Conservation (phyloP, 1,140 invertebrate species). For the Coelopa frigida region DNA sequence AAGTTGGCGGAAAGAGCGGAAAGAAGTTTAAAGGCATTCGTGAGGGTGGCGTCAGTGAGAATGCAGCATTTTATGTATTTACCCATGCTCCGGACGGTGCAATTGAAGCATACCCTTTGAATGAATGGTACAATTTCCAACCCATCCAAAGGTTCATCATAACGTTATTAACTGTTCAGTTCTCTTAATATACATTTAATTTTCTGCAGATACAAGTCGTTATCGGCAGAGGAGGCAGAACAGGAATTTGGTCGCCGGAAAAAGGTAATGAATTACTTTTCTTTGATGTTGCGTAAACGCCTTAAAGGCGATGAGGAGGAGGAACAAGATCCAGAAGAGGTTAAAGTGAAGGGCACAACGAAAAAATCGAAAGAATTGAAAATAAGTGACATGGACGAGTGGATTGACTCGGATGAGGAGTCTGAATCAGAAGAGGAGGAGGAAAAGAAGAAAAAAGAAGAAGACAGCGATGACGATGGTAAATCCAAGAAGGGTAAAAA, state of each 20-base stretch:
- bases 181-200: conserved; percentile 11
- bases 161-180: background rate
- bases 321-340: conserved; percentile 62
- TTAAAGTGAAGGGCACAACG: conserved; percentile 32
- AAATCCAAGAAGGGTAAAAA: conserved; percentile 56
- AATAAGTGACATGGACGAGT: conserved; percentile 91
- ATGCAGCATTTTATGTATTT: conserved; percentile 94
- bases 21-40: conserved; percentile 89
- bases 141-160: conserved; percentile 57
- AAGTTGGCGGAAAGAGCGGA: conserved; percentile 80
- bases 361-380: conserved; percentile 64
- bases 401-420: conserved; percentile 78
- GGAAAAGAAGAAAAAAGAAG: conserved; percentile 57
- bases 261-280: conserved; percentile 92
- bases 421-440: conserved; percentile 54
- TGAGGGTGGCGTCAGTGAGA: conserved; percentile 90
- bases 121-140: conserved; percentile 80
- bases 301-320: conserved; percentile 74
- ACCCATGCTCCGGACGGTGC: conserved; percentile 87
- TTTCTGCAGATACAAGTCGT: conserved; percentile 87
- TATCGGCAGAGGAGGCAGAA: conserved; percentile 94
- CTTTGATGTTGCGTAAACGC: conserved; percentile 84
- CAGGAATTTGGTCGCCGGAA: conserved; percentile 91
- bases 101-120: conserved; percentile 90
- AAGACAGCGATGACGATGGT: conserved; percentile 58